A percentile compares a stretch with the other conserved stretches of the same genome.
Conservation (phyloP, 2,113 vertebrate species). For the Phalacrocorax aristotelis region DNA sequence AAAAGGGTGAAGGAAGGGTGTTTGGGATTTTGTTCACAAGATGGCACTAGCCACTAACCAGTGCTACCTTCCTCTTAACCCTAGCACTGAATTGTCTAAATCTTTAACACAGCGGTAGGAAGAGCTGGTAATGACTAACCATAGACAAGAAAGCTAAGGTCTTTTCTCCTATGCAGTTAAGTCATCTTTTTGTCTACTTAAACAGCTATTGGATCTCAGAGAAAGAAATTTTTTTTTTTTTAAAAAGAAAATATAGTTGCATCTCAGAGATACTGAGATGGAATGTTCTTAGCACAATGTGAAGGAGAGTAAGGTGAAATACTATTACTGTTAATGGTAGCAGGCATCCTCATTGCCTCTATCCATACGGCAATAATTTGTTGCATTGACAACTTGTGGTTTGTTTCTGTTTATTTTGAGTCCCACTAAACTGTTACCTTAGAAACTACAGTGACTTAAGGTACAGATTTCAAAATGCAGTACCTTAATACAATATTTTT, state of each 20-base stretch:
- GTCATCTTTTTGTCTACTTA: neutral
- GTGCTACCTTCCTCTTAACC: neutral
- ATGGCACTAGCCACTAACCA: conserved; percentile 36
- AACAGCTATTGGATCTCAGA: neutral
- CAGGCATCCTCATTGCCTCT: neutral
- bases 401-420: neutral
- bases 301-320: neutral
- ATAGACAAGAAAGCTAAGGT: neutral
- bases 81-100: neutral
- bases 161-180: neutral
- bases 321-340: neutral
- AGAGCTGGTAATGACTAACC: neutral
- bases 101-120: neutral
- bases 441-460: neutral
- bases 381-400: neutral
- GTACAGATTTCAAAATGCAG: neutral
- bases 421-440: neutral
- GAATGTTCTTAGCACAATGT: neutral
- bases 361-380: neutral
- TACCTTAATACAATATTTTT: neutral
- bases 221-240: neutral
- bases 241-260: neutral
- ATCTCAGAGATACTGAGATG: neutral
- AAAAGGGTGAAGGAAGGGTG: neutral
- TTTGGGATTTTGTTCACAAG: conserved; percentile 42